phyloP scores from a whole-genome alignment of 2,888 invertebrate genomes.

The Tridacna gigas region DNA sequence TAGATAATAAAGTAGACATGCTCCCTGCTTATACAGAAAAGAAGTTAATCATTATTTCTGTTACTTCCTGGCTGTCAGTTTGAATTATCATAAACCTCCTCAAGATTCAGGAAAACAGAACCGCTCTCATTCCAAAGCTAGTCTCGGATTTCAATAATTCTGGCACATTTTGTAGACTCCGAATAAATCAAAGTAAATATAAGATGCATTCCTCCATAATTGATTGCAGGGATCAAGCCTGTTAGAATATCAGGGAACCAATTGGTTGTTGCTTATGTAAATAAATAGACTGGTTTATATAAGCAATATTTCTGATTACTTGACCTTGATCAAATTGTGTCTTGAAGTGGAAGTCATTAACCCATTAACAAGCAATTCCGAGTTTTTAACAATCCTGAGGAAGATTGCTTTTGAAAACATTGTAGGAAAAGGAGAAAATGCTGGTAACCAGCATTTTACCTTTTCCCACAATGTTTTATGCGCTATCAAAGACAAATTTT shows the following conservation, averaged over 20 bases:
- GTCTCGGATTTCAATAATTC: slow-evolving; percentile 18
- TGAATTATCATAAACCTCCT: slow-evolving; percentile 23
- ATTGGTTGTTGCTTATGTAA: slow-evolving; percentile 18
- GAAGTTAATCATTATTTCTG: slow-evolving; percentile 20
- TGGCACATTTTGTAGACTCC: slow-evolving; percentile 24
- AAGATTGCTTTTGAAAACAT: too few species aligned
- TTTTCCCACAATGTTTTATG: too few species aligned
- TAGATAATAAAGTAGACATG: slow-evolving; percentile 3
- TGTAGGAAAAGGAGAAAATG: too few species aligned
- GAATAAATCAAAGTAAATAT: slow-evolving; percentile 26
- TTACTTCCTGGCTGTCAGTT: slow-evolving; percentile 16
- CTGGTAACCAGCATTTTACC: too few species aligned
- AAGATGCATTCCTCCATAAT: slow-evolving; percentile 27
- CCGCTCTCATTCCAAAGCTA: background rate
- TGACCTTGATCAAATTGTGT: background rate
- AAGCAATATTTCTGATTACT: slow-evolving; percentile 15
- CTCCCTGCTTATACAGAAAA: background rate
- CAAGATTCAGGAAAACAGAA: slow-evolving; percentile 7
- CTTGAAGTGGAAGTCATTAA: background rate
- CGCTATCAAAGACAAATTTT: too few species aligned
- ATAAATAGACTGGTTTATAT: slow-evolving; percentile 13
- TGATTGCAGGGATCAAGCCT: slow-evolving; percentile 20
- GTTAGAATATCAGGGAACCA: slow-evolving; percentile 6
- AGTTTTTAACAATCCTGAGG: too few species aligned
- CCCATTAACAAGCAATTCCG: background rate